Conservation (phyloP, 2,888 invertebrate genomes). For the Tetropium fuscum region DNA sequence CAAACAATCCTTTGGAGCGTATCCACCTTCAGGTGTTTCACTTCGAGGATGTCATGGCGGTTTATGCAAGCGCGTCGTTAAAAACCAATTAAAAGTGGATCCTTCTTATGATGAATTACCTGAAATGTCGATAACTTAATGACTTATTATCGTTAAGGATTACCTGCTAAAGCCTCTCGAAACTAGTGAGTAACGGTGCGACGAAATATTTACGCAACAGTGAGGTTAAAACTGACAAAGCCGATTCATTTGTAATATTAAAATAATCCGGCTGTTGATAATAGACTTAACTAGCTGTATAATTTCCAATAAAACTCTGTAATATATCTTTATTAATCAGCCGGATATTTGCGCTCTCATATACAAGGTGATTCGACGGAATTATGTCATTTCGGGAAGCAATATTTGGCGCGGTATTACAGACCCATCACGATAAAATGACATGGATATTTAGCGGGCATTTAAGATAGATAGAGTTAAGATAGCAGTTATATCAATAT, state of each 20-base stretch:
- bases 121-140: slow-evolving; percentile 1
- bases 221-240: slow-evolving; percentile 3
- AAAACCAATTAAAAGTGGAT: not conserved
- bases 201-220: not conserved
- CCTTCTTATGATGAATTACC: not conserved
- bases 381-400: too few relatives aligned
- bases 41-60: slow-evolving; percentile 1
- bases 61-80: not conserved
- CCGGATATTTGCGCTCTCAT: too few relatives aligned
- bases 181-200: not conserved
- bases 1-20: not conserved
- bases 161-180: not conserved
- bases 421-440: too few relatives aligned
- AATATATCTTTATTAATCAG: too few relatives aligned
- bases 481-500: too few relatives aligned
- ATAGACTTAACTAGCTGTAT: slow-evolving; percentile 16
- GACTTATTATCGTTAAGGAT: not conserved
- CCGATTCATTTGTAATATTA: slow-evolving; percentile 7
- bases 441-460: too few relatives aligned
- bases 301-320: slow-evolving; percentile 3
- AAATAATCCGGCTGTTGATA: slow-evolving; percentile 17
- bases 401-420: too few relatives aligned
- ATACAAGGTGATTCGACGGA: too few relatives aligned
- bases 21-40: not conserved
- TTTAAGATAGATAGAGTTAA: too few relatives aligned